phyloP scores from a whole-genome alignment of 2,888 invertebrate species.

The Aquatica leii region DNA sequence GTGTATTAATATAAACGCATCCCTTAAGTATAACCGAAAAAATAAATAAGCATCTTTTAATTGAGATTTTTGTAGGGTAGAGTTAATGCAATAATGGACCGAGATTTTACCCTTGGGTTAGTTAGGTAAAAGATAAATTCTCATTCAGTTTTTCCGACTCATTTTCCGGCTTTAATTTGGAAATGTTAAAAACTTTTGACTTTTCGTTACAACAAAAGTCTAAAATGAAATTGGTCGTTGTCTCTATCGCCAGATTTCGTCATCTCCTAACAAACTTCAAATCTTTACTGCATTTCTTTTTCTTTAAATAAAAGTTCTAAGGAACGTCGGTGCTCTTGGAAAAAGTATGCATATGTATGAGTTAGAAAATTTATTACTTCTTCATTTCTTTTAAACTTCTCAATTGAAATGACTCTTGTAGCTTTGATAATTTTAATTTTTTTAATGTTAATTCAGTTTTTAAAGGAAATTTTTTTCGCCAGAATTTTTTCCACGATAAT shows the following conservation, averaged over 20 bases:
- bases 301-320: constrained; percentile 38
- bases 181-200: constrained; percentile 51
- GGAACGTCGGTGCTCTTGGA: constrained; percentile 21
- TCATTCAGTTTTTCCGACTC: constrained; percentile 44
- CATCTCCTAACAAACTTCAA: constrained; percentile 44
- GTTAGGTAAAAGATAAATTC: constrained; percentile 40
- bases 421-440: constrained; percentile 1
- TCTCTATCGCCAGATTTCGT: constrained; percentile 44
- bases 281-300: constrained; percentile 34
- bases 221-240: constrained; percentile 48
- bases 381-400: constrained; percentile 25
- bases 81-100: constrained; percentile 21
- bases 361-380: constrained; percentile 32
- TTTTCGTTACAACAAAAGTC: constrained; percentile 43
- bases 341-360: constrained; percentile 33
- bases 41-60: too few relatives aligned
- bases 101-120: constrained; percentile 20
- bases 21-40: too few relatives aligned
- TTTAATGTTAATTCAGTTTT: too few relatives aligned
- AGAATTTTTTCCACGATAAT: too few relatives aligned
- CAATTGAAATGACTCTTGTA: constrained; percentile 9
- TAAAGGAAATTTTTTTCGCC: too few relatives aligned
- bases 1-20: too few relatives aligned
- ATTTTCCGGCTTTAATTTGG: constrained; percentile 49
- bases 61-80: constrained; percentile 3